A percentile compares a stretch with the other conserved stretches of the same genome.
These are phyloP conservation scores for Lithobates sylvaticus DNA, from an alignment of 2,797 vertebrate species.

Conservation along the genomic window DNA sequence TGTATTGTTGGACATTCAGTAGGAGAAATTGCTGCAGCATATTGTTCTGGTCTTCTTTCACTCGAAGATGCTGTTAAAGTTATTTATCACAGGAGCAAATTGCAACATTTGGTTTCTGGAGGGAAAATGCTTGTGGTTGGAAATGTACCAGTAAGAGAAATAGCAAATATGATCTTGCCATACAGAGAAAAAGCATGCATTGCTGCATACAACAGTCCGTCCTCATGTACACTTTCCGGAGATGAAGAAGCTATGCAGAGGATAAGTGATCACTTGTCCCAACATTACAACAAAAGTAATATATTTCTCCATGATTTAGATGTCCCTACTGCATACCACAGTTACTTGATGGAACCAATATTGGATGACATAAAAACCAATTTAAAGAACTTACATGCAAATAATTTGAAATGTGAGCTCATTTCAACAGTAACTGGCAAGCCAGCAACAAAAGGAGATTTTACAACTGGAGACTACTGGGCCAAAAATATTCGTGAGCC, in stretches of 20 bases:
- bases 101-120: slow-evolving; percentile 79
- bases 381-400: slow-evolving; percentile 73
- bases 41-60: slow-evolving; percentile 86
- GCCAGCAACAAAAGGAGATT: slow-evolving; percentile 73
- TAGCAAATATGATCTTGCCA: slow-evolving; percentile 69
- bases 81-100: slow-evolving; percentile 80
- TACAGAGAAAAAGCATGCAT: slow-evolving; percentile 78
- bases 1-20: slow-evolving; percentile 82
- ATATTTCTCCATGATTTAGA: slow-evolving; percentile 82
- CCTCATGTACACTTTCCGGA: slow-evolving; percentile 87
- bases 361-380: slow-evolving; percentile 72
- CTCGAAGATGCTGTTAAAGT: slow-evolving; percentile 87
- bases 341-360: slow-evolving; percentile 86
- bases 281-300: slow-evolving; percentile 71
- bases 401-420: slow-evolving; percentile 76
- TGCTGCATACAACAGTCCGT: slow-evolving; percentile 85
- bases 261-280: slow-evolving; percentile 73
- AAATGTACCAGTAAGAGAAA: slow-evolving; percentile 78
- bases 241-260: slow-evolving; percentile 74
- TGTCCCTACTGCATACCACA: slow-evolving; percentile 85
- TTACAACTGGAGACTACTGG: slow-evolving; percentile 82
- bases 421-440: slow-evolving; percentile 85
- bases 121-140: slow-evolving; percentile 90
- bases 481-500: slow-evolving; percentile 81
- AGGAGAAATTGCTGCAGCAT: slow-evolving; percentile 86